Percentiles rank a stretch among this genome's conserved stretches.
Conservation (phyloP, 2,888 invertebrate species). For the Junonia oenone region DNA sequence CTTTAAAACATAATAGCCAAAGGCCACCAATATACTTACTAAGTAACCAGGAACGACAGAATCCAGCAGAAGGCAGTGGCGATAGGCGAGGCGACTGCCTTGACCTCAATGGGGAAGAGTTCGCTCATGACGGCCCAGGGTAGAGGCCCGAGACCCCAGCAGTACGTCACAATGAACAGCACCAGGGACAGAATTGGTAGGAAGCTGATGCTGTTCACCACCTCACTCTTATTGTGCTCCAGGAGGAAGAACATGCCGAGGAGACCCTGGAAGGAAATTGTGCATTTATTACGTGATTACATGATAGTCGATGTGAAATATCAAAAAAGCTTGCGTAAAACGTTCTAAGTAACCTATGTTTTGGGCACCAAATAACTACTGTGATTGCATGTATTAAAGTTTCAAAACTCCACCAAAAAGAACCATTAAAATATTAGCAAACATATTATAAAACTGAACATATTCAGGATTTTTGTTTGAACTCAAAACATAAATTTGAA, state of each 20-base stretch:
- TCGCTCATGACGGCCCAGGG: conserved; percentile 92
- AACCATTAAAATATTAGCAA: no score
- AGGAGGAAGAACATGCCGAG: conserved; percentile 84
- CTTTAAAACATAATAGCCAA: no score
- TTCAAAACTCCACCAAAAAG: no score
- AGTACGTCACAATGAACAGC: conserved; percentile 87
- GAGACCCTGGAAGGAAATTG: conserved; percentile 76
- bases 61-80: conserved; percentile 89
- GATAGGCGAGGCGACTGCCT: conserved; percentile 86
- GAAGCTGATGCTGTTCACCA: conserved; percentile 78
- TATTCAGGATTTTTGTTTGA: no score
- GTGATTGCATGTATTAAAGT: no score
- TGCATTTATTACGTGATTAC: no score
- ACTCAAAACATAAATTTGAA: no score
- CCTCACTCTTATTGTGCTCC: conserved; percentile 52
- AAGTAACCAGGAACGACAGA: conserved; percentile 86
- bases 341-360: no score
- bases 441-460: no score
- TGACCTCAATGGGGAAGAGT: conserved; percentile 88
- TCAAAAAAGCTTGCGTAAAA: no score
- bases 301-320: no score
- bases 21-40: conserved; percentile 72
- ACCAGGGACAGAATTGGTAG: conserved; percentile 86
- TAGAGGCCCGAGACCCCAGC: conserved; percentile 87
- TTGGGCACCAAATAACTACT: no score